Evolutionary conservation across 2,113 vertebrate species (phyloP), one percentile per base, ranked within the genome.

Genomic region (Ammospiza caudacuta): DNA sequence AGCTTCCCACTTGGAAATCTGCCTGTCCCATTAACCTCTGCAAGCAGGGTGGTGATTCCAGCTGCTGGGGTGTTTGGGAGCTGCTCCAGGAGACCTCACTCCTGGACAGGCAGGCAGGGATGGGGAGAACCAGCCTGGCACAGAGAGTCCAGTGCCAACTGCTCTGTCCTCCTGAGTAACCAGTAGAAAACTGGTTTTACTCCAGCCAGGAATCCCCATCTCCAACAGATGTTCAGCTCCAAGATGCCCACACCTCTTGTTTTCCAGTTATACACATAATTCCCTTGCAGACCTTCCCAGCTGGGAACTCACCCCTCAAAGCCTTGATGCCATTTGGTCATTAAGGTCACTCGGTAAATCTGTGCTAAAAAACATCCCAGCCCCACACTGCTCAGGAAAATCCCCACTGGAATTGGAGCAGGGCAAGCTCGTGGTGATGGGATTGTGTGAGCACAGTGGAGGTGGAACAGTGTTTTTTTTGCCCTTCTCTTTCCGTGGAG

Each of bases 1-100:
- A 94, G 52, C 83, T 84, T 93, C 92, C 89, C 90, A 81, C 74
- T 94, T 97, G 90, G 95, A 96, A 92, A 46, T 23, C 21, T 10
- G 84, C 91, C 89, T 1, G 25, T 82, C 76, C 86, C 80, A 95
- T 74, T 96, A 92, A 96, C 76, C 79, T 90, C 70, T 70, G 12
- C 62, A 62, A 49, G 58, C 46, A 39, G 89, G 76, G 81, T 28
- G 11, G 24, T 49, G 66, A 61, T 84, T 90, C 88, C 54, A 52
- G 54, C 33, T 37, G 55, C n/a, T 72, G 31, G 61, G 78, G 74
- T 28, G 57, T 57, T 77, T 88, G 66, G 77, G 74, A 94, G 77
- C 68, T 16, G 1, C 66, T 83, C 67, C 18, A 39, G 31, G 61
- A 47, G n/a, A 72, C 52, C 22, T 19, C 35, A 47, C 27, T 82